Conservation (phyloP, 1,140 invertebrate species). For the Myzus persicae region DNA sequence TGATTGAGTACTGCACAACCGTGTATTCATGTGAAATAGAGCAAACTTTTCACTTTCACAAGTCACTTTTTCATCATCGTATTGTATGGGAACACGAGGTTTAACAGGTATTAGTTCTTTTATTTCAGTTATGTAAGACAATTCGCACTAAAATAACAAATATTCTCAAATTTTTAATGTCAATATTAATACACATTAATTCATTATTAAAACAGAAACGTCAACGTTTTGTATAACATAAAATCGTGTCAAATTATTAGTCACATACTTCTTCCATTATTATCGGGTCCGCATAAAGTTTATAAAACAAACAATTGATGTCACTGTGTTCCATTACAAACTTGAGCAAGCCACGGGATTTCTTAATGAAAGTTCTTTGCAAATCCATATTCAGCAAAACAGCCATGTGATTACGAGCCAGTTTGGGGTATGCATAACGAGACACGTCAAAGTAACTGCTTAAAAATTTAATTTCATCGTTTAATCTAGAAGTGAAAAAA, state of each 20-base stretch:
- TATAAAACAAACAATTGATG: constrained; percentile 44
- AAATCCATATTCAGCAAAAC: constrained; percentile 29
- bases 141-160: neutral
- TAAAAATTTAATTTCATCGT: constrained; percentile 33
- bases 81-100: constrained; percentile 5
- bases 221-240: neutral
- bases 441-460: constrained; percentile 17
- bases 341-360: neutral
- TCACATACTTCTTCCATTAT: constrained; percentile 35
- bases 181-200: neutral
- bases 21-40: constrained; percentile 29
- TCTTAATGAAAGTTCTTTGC: constrained; percentile 8
- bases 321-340: constrained; percentile 29
- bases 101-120: constrained; percentile 37
- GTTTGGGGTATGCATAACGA: neutral
- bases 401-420: constrained; percentile 18
- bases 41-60: neutral
- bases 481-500: neutral
- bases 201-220: neutral
- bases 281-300: neutral
- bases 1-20: constrained; percentile 63
- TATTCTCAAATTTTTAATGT: neutral
- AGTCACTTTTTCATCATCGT: neutral
- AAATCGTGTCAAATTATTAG: neutral
- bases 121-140: neutral